Evolutionary conservation across 2,888 invertebrate genomes (phyloP).

Genomic region (Temnothorax ravouxi): DNA sequence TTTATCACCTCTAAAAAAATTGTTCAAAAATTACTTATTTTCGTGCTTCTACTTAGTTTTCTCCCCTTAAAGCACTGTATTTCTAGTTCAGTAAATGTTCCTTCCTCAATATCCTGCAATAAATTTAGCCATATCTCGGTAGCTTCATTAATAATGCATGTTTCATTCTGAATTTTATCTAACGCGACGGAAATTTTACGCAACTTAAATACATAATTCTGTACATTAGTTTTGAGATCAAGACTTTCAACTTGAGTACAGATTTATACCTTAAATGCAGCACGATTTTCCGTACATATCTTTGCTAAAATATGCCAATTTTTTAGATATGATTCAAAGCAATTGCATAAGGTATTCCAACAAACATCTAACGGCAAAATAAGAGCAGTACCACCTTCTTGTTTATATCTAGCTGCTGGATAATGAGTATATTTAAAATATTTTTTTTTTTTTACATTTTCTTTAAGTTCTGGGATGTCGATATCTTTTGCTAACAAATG

Average conservation of each 20-base stretch:
- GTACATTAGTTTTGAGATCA: neutral
- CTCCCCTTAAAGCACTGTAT: neutral
- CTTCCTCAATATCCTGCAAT: neutral
- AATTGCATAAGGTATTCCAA: constrained; percentile 11
- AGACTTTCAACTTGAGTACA: neutral
- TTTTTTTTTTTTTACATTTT: neutral
- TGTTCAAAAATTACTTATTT: too few species aligned
- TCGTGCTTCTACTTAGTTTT: too few species aligned
- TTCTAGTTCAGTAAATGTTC: neutral
- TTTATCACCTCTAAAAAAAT: too few species aligned
- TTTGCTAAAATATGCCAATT: constrained; percentile 36
- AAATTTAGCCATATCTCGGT: neutral
- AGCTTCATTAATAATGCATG: neutral
- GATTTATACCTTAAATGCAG: constrained; percentile 6
- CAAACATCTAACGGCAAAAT: neutral
- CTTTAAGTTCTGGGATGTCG: neutral
- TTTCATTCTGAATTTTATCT: neutral
- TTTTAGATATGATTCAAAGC: constrained; percentile 32
- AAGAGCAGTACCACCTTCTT: neutral
- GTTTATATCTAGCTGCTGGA: constrained; percentile 10
- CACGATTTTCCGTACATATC: constrained; percentile 30
- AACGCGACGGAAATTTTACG: neutral
- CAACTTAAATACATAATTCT: neutral
- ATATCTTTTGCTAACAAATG: constrained; percentile 21
- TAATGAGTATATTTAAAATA: constrained; percentile 18